Conservation (phyloP, 2,113 vertebrate species). For the Menidia beryllina region DNA sequence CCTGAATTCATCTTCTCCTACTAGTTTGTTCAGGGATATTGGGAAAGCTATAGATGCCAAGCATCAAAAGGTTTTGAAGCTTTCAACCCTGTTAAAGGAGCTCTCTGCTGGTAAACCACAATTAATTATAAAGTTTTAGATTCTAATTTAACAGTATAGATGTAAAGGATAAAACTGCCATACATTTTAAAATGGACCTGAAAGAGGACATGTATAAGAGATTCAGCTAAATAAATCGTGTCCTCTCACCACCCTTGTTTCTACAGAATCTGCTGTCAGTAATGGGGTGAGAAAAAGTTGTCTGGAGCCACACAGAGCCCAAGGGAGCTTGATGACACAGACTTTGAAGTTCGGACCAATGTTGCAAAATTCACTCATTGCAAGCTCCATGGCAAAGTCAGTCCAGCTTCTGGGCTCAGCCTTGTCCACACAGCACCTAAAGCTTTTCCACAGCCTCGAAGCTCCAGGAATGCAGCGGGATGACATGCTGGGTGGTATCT, state of each 20-base stretch:
- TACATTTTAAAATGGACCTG: too few relatives aligned
- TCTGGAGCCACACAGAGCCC: conserved; percentile 3
- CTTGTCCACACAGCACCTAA: conserved; percentile 37
- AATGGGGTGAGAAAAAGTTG: conserved; percentile 20
- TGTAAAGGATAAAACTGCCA: too few relatives aligned
- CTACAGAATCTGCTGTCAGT: conserved; percentile 41
- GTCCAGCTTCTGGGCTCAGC: conserved; percentile 53
- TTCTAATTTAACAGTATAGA: neutral
- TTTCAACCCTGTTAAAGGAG: conserved; percentile 54
- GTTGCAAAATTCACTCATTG: conserved; percentile 60
- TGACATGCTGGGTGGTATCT: conserved; percentile 8
- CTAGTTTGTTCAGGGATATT: conserved; percentile 37
- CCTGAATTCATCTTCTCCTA: conserved; percentile 41
- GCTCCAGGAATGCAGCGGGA: conserved; percentile 25
- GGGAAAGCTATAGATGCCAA: conserved; percentile 51
- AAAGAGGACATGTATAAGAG: neutral
- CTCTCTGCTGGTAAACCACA: conserved; percentile 52
- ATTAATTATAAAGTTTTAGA: neutral
- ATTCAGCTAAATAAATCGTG: neutral
- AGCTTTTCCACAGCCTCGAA: conserved; percentile 29
- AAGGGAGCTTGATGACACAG: conserved; percentile 23
- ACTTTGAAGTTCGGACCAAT: conserved; percentile 63
- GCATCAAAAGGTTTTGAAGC: conserved; percentile 42
- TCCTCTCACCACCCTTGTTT: neutral
- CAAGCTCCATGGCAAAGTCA: conserved; percentile 52